Conservation (phyloP, 2,113 vertebrate species). For the Solenodon paradoxus region DNA sequence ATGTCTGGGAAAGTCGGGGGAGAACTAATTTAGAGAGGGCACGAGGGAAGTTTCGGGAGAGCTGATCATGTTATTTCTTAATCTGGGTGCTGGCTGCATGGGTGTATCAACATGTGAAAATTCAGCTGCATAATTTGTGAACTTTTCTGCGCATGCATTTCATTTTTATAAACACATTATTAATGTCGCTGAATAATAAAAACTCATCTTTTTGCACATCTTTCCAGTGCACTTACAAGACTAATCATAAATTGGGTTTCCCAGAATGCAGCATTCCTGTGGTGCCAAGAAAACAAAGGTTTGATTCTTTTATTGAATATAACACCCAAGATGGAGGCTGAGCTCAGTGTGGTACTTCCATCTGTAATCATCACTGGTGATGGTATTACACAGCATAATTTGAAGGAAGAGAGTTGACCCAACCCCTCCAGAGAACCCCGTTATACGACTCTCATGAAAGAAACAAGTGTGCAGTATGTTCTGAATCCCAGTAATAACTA, state of each 20-base stretch:
- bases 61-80: background rate
- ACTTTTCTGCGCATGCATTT: background rate
- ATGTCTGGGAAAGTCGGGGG: background rate
- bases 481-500: constrained; percentile 2
- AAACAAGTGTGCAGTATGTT: background rate
- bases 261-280: background rate
- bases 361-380: background rate
- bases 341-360: background rate
- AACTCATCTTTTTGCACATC: background rate
- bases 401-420: constrained; percentile 11
- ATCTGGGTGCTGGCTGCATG: background rate
- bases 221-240: background rate
- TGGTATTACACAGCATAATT: background rate
- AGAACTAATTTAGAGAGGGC: background rate
- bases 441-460: constrained; percentile 29
- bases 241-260: background rate
- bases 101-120: background rate
- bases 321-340: background rate
- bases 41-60: background rate
- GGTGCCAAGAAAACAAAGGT: constrained; percentile 17
- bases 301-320: background rate
- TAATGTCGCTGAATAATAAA: background rate
- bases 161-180: background rate
- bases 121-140: background rate
- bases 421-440: background rate